These are phyloP conservation scores for Perccottus glenii DNA, from an alignment of 2,113 vertebrate species.

Conservation along the genomic window DNA sequence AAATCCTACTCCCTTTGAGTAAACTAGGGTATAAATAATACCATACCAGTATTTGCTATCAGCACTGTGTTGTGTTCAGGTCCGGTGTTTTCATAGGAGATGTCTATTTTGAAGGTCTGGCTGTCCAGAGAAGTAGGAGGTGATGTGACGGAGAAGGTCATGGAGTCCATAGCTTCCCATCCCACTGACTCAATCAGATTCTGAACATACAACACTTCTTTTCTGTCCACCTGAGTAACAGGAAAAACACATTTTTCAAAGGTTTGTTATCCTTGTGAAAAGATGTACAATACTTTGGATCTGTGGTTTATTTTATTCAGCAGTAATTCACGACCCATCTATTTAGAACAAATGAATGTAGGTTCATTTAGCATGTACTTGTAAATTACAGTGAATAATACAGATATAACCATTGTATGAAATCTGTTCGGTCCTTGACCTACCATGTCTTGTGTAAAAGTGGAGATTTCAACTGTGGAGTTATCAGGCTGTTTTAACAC, in stretches of 20 bases:
- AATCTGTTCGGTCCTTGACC: constrained; percentile 52
- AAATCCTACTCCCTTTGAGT: too few relatives aligned
- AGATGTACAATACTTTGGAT: neutral
- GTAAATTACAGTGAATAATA: neutral
- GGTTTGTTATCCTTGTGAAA: neutral
- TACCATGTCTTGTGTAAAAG: constrained; percentile 90
- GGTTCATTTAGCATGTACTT: neutral
- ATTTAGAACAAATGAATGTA: constrained; percentile 48
- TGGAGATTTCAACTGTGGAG: constrained; percentile 77
- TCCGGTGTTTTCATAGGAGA: constrained; percentile 86
- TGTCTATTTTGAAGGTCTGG: constrained; percentile 82
- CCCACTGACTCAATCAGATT: constrained; percentile 64
- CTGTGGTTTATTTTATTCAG: constrained; percentile 7
- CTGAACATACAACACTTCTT: constrained; percentile 83
- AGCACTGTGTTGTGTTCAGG: constrained; percentile 79
- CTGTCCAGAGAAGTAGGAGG: constrained; percentile 81
- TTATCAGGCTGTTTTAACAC: constrained; percentile 73
- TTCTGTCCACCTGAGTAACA: constrained; percentile 81
- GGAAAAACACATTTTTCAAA: constrained; percentile 12
- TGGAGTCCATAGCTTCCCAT: constrained; percentile 85
- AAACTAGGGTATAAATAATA: neutral
- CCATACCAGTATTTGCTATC: constrained; percentile 87
- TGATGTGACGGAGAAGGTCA: constrained; percentile 82
- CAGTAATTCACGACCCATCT: constrained; percentile 32
- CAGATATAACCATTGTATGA: neutral